Base-by-base conservation (phyloP, 2,113 vertebrate genomes). In the Xenopus laevis region DNA sequence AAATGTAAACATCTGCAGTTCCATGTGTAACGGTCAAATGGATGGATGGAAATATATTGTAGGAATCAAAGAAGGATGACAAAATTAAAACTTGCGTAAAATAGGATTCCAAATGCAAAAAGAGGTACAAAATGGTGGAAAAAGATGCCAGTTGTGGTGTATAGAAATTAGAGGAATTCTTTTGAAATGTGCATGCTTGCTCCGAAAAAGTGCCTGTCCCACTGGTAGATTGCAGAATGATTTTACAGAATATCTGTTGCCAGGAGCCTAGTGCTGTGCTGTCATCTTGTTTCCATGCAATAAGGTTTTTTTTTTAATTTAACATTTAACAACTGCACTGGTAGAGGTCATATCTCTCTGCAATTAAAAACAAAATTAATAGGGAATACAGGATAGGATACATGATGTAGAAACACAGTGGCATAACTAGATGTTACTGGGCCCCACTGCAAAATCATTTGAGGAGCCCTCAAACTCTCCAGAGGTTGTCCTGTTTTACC, bases 1-100 rank as follows among this genome's bases (percentile, higher is more conserved):
- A 80, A 81, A 86, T 91, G 89, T 91, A 92, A 93, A 92, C 88
- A 93, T 77, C 85, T 85, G 84, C 82, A 77, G 82, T 82, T 67
- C 13, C 79, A 80, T 69, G 72, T 82, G 83, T 84, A 81, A 84
- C 85, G 80, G 68, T 74, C 63, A 81, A 84, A 45, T 68, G 10
- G 65, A 69, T 74, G 64, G 81, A 84, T 44, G 60, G 10, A 63
- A 86, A 82, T 82, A 74, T 79, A 69, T 79, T 80, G 78, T 81
- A 82, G 83, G 46, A 64, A 52, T 69, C 47, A 68, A 53, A 68
- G 58, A 45, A 69, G 44, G 53, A 44, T 30, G 53, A 20, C 16
- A 18, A 20, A 47, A 74, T 81, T 82, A 78, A 83, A 83, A 83
- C 76, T 74, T 84, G 78, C 87, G 85, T 89, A 90, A 90, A 90